Evolutionary conservation across 2,888 invertebrate genomes (phyloP), one percentile per base, ranked within the genome.

Genomic region (Hydropsyche betteni): DNA sequence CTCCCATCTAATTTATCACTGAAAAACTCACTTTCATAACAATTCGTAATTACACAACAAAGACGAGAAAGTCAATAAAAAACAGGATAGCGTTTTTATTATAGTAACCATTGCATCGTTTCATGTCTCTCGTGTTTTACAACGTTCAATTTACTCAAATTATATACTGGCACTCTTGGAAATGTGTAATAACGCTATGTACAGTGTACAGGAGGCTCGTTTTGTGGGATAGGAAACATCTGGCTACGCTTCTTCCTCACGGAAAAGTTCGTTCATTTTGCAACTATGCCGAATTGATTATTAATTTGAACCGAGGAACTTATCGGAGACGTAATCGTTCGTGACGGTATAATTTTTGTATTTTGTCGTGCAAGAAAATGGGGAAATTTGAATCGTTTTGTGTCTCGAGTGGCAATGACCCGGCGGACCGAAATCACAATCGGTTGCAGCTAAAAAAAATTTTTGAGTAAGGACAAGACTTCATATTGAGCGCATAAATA

Each of bases 151-250:
- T 58, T 64, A 33, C 34, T 1, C n/a, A 64, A 64, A 64, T 64
- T 64, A 36, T 64, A 64, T 61, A 61, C 61, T 53, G n/a, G 12
- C 24, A 58, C 58, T 16, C 16, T 16, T 24, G 58, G 58, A 58
- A 58, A 24, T 58, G 58, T 58, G 58, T 58, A 58, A 58, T 58
- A 58, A 58, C 24, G 16, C 58, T 24, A 58, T 58, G 44, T 44
- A 44, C 44, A 16, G 4, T 16, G 58, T 16, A 58, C 58, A 24
- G 44, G 44, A 6, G 44, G 44, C 44, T 44, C 58, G 24, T 16
- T 58, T 58, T 58, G 58, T 58, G 58, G 58, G 58, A 58, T 58
- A 58, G 58, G 24, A 24, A 58, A 16, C 58, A 58, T 58, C 58
- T 58, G 58, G 58, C 24, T 24, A 16, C 24, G 16, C 58, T 58